These are phyloP conservation scores for Takifugu ocellatus DNA, from an alignment of 2,797 vertebrate genomes.

Conservation along the genomic window DNA sequence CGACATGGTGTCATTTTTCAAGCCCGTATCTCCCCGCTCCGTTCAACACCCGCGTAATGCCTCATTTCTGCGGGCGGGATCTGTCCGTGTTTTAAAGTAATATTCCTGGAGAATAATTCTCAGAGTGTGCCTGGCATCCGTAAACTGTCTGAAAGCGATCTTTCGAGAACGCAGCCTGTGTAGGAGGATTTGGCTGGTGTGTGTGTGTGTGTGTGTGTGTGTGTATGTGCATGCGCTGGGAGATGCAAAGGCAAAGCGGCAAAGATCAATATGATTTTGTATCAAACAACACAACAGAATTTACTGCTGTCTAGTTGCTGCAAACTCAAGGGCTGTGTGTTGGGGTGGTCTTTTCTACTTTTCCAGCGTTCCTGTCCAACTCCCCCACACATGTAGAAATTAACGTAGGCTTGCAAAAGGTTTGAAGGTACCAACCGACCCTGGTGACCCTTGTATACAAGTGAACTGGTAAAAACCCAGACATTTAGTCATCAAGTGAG, in stretches of 20 bases:
- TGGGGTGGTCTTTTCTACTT: conserved; percentile 17
- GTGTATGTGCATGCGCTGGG: conserved; percentile 12
- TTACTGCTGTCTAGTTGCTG: conserved; percentile 54
- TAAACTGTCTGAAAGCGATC: conserved; percentile 59
- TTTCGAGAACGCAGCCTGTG: conserved; percentile 49
- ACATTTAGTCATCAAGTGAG: not conserved
- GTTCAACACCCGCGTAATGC: conserved; percentile 74
- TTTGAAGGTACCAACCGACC: conserved; percentile 53
- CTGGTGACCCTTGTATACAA: conserved; percentile 41
- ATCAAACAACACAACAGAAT: conserved; percentile 63
- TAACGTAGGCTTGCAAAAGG: conserved; percentile 17
- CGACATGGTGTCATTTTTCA: conserved; percentile 74
- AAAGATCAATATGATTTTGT: conserved; percentile 66
- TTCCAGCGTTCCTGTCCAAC: conserved; percentile 25
- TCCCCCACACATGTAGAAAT: not conserved
- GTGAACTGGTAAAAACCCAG: conserved; percentile 30
- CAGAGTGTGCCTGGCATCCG: conserved; percentile 45
- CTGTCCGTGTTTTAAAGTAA: conserved; percentile 70
- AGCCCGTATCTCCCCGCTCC: conserved; percentile 55
- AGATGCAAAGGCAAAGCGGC: conserved; percentile 39
- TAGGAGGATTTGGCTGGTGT: conserved; percentile 59
- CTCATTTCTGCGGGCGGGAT: conserved; percentile 69
- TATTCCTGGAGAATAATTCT: conserved; percentile 61
- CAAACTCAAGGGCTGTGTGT: conserved; percentile 42
- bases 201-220: conserved; percentile 1